These are phyloP conservation scores for Diabrotica balteata DNA, from an alignment of 2,888 invertebrate genomes.

Conservation along the genomic window DNA sequence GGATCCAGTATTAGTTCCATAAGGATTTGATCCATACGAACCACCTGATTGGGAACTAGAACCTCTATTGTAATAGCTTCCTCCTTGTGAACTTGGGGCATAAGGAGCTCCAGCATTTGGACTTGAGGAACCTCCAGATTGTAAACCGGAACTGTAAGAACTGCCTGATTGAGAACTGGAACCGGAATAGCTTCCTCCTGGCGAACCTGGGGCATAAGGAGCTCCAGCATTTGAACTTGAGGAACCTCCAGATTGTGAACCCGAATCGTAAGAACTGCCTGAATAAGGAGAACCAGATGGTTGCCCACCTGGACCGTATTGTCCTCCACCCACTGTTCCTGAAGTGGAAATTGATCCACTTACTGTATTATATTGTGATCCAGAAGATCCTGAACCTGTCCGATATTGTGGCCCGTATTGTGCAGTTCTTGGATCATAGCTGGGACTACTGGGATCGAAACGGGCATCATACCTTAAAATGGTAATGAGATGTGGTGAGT, in stretches of 20 bases:
- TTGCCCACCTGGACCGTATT: neutral
- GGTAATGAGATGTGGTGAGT: neutral
- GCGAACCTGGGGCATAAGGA: neutral
- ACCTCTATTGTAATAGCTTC: neutral
- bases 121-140: neutral
- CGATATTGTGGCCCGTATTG: slow-evolving; percentile 4
- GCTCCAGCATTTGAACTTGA: too few species aligned
- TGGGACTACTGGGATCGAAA: neutral
- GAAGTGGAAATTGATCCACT: neutral
- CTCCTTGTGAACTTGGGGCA: neutral
- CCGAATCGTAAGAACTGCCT: neutral
- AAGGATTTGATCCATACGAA: slow-evolving; percentile 10
- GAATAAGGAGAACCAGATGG: neutral
- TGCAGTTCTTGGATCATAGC: neutral
- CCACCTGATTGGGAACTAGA: neutral
- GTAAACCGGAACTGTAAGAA: neutral
- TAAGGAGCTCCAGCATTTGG: too few species aligned
- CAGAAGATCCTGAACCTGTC: slow-evolving; percentile 7
- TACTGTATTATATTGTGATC: slow-evolving; percentile 9
- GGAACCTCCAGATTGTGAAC: neutral
- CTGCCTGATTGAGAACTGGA: neutral
- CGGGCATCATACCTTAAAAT: slow-evolving; percentile 8
- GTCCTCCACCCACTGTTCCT: neutral
- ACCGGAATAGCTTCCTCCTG: neutral
- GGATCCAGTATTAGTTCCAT: neutral